Base-by-base conservation (phyloP, 2,888 invertebrate genomes). In the Lithophane socia region DNA sequence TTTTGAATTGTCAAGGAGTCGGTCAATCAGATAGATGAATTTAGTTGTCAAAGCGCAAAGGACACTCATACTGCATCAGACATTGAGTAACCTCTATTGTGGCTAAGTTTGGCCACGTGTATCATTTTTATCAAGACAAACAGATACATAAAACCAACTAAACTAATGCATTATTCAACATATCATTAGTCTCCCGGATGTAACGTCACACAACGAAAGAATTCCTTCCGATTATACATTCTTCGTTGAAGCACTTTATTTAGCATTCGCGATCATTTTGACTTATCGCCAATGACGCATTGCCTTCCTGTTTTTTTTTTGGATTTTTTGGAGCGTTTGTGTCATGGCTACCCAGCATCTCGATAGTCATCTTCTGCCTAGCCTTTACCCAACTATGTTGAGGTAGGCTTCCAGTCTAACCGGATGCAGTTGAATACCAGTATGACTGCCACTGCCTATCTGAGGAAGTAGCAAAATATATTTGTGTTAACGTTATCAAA, bases 251-350 rank as follows among this genome's bases (percentile, higher is more conserved):
- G 0, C 13, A 13, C 4, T 58, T 54, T 21, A 29, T 64, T 29
- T 52, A 64, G 52, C 29, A 3, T 69, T 66, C 29, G 49, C 29
- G 64, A 56, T 65, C 80, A 72, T 58, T 65, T 69, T 8, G 24
- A 24, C 54, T 76, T 77, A 73, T 83, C 84, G 21, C 13, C 18
- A 0, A 54, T 84, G 84, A 84, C 69, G 47, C 80, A 84, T 67
- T 3, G 68, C 64, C 65, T 71, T 37, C 29, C 54, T 47, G 37
- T 21, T 24, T 80, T 56, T 80, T 56, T 29, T 18, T 12, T 21
- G 64, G 44, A 8, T 21, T 47, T 56, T 74, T 44, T 16, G n/a
- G 18, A 73, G 16, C 16, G 47, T 13, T 42, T 61, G 70, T 42
- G 47, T 63, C 16, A 72, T 54, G 24, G 21, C 37, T n/a, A 29